These are phyloP conservation scores for Drosophila mojavensis DNA, from an alignment of 1,140 invertebrate species.

Conservation along the genomic window DNA sequence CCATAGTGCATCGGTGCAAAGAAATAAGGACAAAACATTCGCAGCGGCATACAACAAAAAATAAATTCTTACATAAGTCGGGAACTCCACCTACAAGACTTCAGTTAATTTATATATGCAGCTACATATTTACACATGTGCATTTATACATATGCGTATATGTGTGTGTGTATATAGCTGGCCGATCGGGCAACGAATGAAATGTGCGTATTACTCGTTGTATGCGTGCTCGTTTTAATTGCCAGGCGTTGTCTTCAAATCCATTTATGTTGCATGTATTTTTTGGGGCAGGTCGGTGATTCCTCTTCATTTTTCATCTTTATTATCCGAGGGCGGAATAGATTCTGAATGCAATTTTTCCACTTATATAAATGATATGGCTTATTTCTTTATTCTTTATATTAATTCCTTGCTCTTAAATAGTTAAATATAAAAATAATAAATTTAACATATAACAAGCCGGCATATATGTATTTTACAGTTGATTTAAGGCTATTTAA, in stretches of 20 bases:
- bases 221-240: conserved; percentile 66
- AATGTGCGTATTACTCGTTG: conserved; percentile 47
- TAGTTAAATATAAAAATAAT: too few relatives aligned
- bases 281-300: conserved; percentile 37
- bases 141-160: conserved; percentile 35
- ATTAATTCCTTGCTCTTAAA: too few relatives aligned
- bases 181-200: conserved; percentile 69
- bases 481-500: too few relatives aligned
- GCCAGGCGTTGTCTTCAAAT: conserved; percentile 48
- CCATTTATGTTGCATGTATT: conserved; percentile 37
- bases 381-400: too few relatives aligned
- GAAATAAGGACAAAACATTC: conserved; percentile 31
- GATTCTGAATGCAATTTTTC: background rate
- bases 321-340: background rate
- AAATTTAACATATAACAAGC: too few relatives aligned
- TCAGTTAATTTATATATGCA: conserved; percentile 39
- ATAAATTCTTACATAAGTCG: conserved; percentile 74
- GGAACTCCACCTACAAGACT: conserved; percentile 69
- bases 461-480: too few relatives aligned
- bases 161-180: conserved; percentile 32
- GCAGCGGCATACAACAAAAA: conserved; percentile 47
- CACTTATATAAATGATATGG: too few relatives aligned
- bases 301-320: background rate
- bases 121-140: conserved; percentile 31
- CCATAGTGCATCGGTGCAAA: too few relatives aligned